Base-by-base conservation (phyloP, 2,888 invertebrate genomes). In the Agonopterix arenella region DNA sequence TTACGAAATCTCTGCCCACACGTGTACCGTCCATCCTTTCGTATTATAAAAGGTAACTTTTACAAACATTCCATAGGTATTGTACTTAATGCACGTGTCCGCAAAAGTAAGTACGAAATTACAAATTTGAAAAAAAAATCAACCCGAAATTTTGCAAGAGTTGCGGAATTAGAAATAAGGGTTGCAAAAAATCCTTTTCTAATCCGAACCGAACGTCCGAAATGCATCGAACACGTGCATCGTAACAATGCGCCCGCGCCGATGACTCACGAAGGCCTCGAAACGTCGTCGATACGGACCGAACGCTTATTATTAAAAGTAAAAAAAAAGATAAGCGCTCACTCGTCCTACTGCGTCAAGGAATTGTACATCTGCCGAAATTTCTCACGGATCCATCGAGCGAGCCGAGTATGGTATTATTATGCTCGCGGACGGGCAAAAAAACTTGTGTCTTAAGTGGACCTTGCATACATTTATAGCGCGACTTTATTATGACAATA, bases 301-400 rank as follows among this genome's bases (percentile, higher is more conserved):
- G 70, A 64, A 62, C 80, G 72, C 73, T 76, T 84, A 84, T 84
- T 88, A 88, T 85, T 81, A 84, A 67, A 71, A 62, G 66, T 44
- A n/a, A 44, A 67, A 70, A 67, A 74, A 73, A 83, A 82, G 76
- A 80, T 82, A 84, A 84, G 81, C 82, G 84, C 71, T 83, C 82
- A 75, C 80, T 80, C 82, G 81, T 79, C 80, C 82, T 73, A 76
- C 78, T 76, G 79, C 80, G 80, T 82, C 83, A 84, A 86, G 84
- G 80, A 86, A 88, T 86, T 88, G 88, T 85, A 88, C 89, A 89
- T 89, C 89, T 89, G 89, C 89, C 89, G 83, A 88, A 89, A 89
- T 76, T 89, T 89, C 89, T 89, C 89, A 89, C 89, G 89, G 83
- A 72, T 80, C 77, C 74, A 70, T 68, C 69, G 28, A 66, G 64